phyloP scores from a whole-genome alignment of 2,797 vertebrate genomes.

The Catharus ustulatus region DNA sequence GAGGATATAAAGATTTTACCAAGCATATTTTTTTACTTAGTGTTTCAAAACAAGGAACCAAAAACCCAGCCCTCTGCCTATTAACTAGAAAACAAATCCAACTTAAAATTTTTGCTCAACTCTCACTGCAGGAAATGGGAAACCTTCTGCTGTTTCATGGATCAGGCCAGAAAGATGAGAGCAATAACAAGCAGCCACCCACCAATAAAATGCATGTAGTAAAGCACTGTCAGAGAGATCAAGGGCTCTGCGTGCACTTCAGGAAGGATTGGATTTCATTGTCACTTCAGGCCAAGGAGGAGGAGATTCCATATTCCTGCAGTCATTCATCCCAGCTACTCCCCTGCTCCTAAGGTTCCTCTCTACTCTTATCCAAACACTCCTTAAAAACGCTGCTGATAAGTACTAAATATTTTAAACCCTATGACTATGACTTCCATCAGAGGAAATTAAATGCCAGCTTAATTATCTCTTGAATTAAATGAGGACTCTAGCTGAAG shows the following conservation, averaged over 20 bases:
- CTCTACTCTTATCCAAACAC: background rate
- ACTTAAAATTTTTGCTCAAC: background rate
- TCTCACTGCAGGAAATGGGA: background rate
- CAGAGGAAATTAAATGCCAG: background rate
- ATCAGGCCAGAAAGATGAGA: conserved; percentile 12
- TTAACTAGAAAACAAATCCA: conserved; percentile 1
- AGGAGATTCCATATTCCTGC: conserved; percentile 29
- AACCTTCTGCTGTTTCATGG: background rate
- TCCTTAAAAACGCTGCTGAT: background rate
- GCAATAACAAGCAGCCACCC: conserved; percentile 13
- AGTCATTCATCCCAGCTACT: background rate
- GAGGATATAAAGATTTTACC: background rate
- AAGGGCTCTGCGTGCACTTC: conserved; percentile 21
- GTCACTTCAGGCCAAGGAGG: conserved; percentile 16
- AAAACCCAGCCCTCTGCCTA: background rate
- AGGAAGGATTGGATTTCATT: conserved; percentile 47
- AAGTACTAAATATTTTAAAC: background rate
- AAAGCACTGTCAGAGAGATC: conserved; percentile 23
- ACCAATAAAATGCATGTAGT: conserved; percentile 9
- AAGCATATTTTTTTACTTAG: background rate
- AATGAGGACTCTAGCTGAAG: background rate
- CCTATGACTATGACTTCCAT: background rate
- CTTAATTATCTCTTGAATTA: background rate
- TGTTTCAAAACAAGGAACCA: background rate
- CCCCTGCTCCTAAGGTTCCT: background rate